phyloP scores from a whole-genome alignment of 2,888 invertebrate genomes.

The Ceriagrion tenellum region DNA sequence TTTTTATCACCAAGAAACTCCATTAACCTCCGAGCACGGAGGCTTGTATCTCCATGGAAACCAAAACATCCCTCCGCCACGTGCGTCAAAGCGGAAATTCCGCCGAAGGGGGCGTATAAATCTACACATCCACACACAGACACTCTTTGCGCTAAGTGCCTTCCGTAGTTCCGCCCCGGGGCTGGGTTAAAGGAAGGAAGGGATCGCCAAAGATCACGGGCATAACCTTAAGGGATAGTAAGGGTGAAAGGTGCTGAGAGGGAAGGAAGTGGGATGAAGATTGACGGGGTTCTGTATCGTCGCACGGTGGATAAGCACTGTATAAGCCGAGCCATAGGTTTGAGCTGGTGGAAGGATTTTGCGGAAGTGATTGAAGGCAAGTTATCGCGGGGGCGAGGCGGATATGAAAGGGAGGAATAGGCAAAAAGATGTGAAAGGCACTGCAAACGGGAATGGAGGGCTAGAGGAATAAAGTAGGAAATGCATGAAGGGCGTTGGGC shows the following conservation, averaged over 20 bases:
- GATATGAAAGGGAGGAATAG: not conserved
- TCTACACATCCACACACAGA: not conserved
- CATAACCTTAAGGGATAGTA: constrained; percentile 2
- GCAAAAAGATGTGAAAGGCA: not conserved
- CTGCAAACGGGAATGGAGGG: not conserved
- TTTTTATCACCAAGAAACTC: constrained; percentile 55
- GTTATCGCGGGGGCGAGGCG: not conserved
- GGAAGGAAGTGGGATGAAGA: not conserved
- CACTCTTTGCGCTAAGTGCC: constrained; percentile 50
- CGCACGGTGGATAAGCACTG: constrained; percentile 1
- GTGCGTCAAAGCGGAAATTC: constrained; percentile 51
- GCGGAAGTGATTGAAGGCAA: not conserved
- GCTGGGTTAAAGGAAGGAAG: constrained; percentile 46
- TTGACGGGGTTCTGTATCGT: constrained; percentile 24
- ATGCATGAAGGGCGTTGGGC: not conserved
- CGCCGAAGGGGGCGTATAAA: not conserved
- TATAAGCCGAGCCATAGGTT: not conserved
- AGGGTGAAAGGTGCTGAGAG: constrained; percentile 15
- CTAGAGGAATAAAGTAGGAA: not conserved
- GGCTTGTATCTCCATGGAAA: constrained; percentile 49
- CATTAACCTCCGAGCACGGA: not conserved
- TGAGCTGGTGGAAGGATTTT: not conserved
- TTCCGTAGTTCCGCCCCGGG: constrained; percentile 59
- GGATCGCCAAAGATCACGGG: constrained; percentile 49
- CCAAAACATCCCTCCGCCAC: constrained; percentile 41